These are phyloP conservation scores for Serinus canaria DNA, from an alignment of 2,113 vertebrate genomes.

Conservation along the genomic window DNA sequence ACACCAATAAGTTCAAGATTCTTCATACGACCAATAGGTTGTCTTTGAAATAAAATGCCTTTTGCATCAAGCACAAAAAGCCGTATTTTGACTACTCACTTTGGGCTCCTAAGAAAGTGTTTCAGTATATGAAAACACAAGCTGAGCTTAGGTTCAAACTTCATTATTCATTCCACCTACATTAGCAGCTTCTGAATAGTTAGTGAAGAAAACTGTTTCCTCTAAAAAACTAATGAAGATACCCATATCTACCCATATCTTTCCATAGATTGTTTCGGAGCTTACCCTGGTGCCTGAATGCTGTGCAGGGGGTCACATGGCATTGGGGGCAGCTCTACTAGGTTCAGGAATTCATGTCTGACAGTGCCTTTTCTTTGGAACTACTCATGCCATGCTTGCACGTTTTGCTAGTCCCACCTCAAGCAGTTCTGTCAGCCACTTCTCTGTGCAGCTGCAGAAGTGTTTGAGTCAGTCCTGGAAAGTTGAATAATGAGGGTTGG, in stretches of 20 bases:
- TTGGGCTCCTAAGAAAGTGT: background rate
- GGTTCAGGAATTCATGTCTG: background rate
- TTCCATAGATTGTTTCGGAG: background rate
- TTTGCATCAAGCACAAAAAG: background rate
- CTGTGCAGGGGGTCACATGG: background rate
- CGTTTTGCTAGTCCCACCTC: background rate
- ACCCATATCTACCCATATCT: accelerated
- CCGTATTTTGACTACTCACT: background rate
- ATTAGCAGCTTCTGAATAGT: background rate
- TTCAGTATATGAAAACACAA: background rate
- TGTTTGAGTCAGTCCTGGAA: background rate
- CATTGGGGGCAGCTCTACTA: accelerated
- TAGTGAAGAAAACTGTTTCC: background rate
- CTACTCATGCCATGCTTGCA: background rate
- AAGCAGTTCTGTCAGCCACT: background rate
- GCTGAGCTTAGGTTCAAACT: background rate
- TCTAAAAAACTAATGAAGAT: background rate
- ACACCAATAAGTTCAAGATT: background rate
- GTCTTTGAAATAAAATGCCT: background rate
- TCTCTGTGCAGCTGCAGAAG: background rate
- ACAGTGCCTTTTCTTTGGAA: background rate
- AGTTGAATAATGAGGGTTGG: background rate
- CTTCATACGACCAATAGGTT: background rate
- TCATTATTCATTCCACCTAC: background rate
- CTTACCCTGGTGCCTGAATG: background rate